These are phyloP conservation scores for Penaeus indicus DNA, from an alignment of 1,140 invertebrate genomes.

Conservation along the genomic window DNA sequence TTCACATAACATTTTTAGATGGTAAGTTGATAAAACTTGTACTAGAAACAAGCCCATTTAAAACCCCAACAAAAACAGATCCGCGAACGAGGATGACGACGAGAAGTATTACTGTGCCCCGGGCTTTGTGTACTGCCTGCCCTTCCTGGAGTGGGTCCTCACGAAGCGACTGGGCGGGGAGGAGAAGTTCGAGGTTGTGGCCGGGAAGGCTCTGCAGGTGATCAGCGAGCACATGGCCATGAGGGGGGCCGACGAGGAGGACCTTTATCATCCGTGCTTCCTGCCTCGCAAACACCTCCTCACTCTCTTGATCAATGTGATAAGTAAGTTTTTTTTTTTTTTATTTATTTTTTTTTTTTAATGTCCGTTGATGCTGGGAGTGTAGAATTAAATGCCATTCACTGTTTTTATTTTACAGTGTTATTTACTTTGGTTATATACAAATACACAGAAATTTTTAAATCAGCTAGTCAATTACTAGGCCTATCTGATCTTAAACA, in stretches of 20 bases:
- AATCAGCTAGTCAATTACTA: no score
- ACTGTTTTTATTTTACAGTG: not conserved
- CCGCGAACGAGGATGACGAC: constrained; percentile 39
- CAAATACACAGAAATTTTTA: no score
- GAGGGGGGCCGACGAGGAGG: constrained; percentile 55
- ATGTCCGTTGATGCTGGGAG: no score
- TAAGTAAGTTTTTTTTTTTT: constrained; percentile 73
- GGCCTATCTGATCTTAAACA: no score
- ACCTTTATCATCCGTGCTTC: constrained; percentile 80
- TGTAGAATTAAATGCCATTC: not conserved
- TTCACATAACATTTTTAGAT: no score
- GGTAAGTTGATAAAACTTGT: no score
- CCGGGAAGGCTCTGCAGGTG: constrained; percentile 61
- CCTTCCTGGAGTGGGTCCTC: constrained; percentile 81
- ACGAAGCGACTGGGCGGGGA: constrained; percentile 66
- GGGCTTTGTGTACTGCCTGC: constrained; percentile 87
- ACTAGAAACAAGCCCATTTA: no score
- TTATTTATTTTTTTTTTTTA: no score
- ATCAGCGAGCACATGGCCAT: constrained; percentile 62
- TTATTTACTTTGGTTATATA: no score
- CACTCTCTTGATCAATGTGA: constrained; percentile 83
- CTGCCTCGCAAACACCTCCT: constrained; percentile 87
- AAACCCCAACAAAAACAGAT: not conserved
- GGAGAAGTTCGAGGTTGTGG: constrained; percentile 69
- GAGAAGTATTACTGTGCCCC: constrained; percentile 76